Evolutionary conservation across 1,140 invertebrate genomes (phyloP).

Genomic region (Drosophila bipectinata): DNA sequence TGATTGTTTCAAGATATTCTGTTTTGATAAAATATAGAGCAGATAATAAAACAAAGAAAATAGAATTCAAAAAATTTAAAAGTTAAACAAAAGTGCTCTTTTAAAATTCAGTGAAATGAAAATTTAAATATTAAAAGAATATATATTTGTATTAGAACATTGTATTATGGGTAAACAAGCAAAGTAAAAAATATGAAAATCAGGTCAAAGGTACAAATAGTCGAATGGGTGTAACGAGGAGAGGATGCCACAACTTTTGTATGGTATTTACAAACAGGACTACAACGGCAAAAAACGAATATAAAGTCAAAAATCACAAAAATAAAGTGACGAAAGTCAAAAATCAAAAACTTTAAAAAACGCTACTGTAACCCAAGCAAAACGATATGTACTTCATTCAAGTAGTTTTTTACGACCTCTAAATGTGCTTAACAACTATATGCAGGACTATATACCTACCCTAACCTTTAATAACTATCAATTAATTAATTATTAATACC

Average conservation of each 20-base stretch:
- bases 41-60: constrained; percentile 13
- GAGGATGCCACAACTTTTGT: constrained; percentile 56
- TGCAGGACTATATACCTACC: constrained; percentile 50
- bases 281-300: constrained; percentile 29
- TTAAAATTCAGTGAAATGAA: constrained; percentile 41
- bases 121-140: constrained; percentile 10
- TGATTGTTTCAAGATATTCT: constrained; percentile 27
- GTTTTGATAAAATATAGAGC: constrained; percentile 31
- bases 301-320: constrained; percentile 18
- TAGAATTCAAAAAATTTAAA: constrained; percentile 21
- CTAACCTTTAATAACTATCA: constrained; percentile 16
- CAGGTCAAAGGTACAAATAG: constrained; percentile 72
- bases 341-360: constrained; percentile 22
- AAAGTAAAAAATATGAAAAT: constrained; percentile 27
- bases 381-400: constrained; percentile 47
- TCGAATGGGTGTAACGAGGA: constrained; percentile 49
- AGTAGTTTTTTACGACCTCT: constrained; percentile 75
- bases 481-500: constrained; percentile 38
- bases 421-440: constrained; percentile 73
- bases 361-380: constrained; percentile 21
- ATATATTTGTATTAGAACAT: constrained; percentile 35
- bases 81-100: constrained; percentile 58
- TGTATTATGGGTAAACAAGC: constrained; percentile 16
- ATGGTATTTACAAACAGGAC: constrained; percentile 64
- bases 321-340: too few relatives aligned